Base-by-base conservation (phyloP, 2,888 invertebrate genomes). In the Metopia argyrocephala region DNA sequence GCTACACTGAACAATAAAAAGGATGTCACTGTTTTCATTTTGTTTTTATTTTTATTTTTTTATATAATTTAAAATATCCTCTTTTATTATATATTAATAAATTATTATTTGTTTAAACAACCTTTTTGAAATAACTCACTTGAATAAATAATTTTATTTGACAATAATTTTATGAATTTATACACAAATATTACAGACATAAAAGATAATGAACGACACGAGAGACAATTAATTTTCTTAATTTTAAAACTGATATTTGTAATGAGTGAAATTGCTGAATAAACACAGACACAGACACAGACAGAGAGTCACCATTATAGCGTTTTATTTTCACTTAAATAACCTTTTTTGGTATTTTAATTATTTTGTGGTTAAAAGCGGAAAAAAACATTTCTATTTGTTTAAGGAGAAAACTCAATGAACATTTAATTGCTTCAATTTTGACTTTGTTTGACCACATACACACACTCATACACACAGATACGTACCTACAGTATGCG, bases 381-480 rank as follows among this genome's bases (percentile, higher is more conserved):
- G 20, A 57, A 76, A 70, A 65, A 5, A 23, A 7, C 31, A 27
- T 59, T 46, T 21, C 27, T 38, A 38, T 38, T 12, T 38, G 38
- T 52, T 27, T 27, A 59, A 62, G 21, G 45, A 52, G 65, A 71
- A 78, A 5, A 57, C 12, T 64, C 66, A 45, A 48, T 70, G 64
- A 56, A 68, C 59, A 74, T 66, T 66, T 78, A 74, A 81, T 78
- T 70, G 65, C 28, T 73, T 79, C 76, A 64, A 59, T 46, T 80
- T 78, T 81, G 65, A 52, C 57, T 74, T 74, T 54, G 38, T 68
- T 46, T 73, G 62, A 68, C 62, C 38, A 38, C 38, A 27, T 2
- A 7, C 46, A 45, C 45, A 12, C 5, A 20, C 25, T 38, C 7
- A 27, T 25, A n/a, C 2, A 15, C 15, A 25, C 27, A 56, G 20